Conservation (phyloP, 2,113 vertebrate genomes). For the Podarcis muralis region DNA sequence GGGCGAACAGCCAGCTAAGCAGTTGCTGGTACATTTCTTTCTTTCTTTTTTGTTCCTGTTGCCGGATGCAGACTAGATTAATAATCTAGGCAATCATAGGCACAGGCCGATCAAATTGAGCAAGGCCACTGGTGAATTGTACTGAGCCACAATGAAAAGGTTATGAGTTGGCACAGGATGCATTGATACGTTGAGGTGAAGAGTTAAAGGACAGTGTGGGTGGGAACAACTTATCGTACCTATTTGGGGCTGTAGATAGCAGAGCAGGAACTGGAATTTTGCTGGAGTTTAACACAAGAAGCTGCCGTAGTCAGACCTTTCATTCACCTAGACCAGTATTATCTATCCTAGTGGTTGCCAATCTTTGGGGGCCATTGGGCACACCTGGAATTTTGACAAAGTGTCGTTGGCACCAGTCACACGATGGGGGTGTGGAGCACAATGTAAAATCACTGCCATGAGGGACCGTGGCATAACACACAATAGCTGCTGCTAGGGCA, state of each 20-base stretch:
- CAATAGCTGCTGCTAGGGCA: too few relatives aligned
- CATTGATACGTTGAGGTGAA: neutral
- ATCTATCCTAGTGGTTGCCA: neutral
- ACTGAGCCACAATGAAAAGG: neutral
- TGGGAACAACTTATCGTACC: neutral
- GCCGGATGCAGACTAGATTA: fast-evolving
- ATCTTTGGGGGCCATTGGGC: neutral
- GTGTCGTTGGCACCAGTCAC: too few relatives aligned
- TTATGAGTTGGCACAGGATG: neutral
- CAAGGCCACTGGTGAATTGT: fast-evolving
- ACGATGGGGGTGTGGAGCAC: too few relatives aligned
- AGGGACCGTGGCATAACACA: too few relatives aligned
- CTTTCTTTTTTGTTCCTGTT: neutral
- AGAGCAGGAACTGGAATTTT: neutral
- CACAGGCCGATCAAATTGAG: fast-evolving
- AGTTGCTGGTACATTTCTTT: fast-evolving
- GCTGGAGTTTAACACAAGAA: neutral
- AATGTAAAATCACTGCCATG: too few relatives aligned
- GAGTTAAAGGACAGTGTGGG: neutral
- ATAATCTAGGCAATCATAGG: fast-evolving
- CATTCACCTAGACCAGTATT: neutral
- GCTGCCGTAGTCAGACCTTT: neutral
- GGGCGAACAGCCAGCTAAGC: neutral
- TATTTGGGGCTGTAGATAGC: neutral
- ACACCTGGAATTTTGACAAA: too few relatives aligned